Evolutionary conservation across 2,888 invertebrate species (phyloP).

Genomic region (Hartigia nigra): DNA sequence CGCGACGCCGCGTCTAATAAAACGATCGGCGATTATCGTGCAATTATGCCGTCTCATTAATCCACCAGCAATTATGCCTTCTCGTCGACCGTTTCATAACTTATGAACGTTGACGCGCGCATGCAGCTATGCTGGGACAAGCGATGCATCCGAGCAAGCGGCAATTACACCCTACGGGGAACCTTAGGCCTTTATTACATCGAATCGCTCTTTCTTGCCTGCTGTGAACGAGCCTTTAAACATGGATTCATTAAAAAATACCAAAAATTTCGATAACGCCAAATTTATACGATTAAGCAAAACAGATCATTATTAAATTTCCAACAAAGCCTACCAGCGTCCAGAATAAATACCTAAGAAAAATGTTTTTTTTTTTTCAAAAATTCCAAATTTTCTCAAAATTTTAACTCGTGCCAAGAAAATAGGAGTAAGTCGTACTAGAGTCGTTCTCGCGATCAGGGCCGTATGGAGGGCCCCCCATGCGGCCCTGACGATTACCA

Average conservation of each 20-base stretch:
- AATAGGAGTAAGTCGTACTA: neutral
- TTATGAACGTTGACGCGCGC: slow-evolving; percentile 52
- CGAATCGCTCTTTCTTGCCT: neutral
- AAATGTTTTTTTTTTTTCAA: neutral
- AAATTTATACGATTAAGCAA: neutral
- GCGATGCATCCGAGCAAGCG: slow-evolving; percentile 30
- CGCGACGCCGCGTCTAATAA: slow-evolving; percentile 46
- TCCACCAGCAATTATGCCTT: slow-evolving; percentile 59
- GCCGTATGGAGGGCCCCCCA: neutral
- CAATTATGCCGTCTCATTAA: slow-evolving; percentile 66
- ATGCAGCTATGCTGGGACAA: slow-evolving; percentile 49
- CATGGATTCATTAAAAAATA: neutral
- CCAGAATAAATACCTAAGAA: neutral
- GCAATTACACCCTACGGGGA: slow-evolving; percentile 51
- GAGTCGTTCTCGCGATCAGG: neutral
- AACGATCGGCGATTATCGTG: slow-evolving; percentile 63
- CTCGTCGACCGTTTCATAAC: slow-evolving; percentile 51
- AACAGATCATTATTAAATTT: neutral
- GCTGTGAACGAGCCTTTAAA: neutral
- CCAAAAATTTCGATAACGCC: neutral
- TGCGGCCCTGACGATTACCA: slow-evolving; percentile 8
- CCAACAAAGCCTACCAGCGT: neutral
- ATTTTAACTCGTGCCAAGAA: neutral
- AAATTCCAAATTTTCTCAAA: neutral
- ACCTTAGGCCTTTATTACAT: slow-evolving; percentile 28